Evolutionary conservation across 2,888 invertebrate species (phyloP).

Genomic region (Rhimphoctona megacephalus): DNA sequence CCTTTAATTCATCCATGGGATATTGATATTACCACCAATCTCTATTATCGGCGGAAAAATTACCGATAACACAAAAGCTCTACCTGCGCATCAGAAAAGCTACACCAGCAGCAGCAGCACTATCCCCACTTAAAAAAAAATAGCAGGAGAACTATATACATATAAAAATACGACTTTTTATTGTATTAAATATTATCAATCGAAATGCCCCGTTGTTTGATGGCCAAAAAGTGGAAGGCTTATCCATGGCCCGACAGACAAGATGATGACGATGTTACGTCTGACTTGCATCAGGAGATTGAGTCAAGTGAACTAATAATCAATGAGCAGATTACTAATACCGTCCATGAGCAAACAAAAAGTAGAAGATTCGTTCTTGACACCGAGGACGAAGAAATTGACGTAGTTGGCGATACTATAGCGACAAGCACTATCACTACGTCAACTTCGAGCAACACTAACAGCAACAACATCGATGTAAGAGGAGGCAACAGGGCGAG

Average conservation of each 20-base stretch:
- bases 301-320: constrained; percentile 58
- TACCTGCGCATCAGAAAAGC: constrained; percentile 1
- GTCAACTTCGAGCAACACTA: constrained; percentile 67
- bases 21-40: constrained; percentile 11
- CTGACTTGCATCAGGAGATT: constrained; percentile 49
- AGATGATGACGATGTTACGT: constrained; percentile 77
- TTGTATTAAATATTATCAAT: constrained; percentile 67
- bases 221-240: constrained; percentile 98
- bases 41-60: constrained; percentile 1
- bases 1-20: not conserved
- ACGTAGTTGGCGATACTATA: constrained; percentile 91
- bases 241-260: constrained; percentile 91
- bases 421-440: constrained; percentile 70
- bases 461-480: constrained; percentile 68
- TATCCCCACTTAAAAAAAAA: constrained; percentile 33
- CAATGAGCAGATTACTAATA: constrained; percentile 54
- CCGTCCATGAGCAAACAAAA: constrained; percentile 68
- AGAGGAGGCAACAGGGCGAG: constrained; percentile 71
- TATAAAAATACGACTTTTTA: not conserved
- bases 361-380: constrained; percentile 71
- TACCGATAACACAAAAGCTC: constrained; percentile 52
- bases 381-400: constrained; percentile 90
- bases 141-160: constrained; percentile 31
- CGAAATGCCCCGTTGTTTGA: constrained; percentile 97
- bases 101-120: constrained; percentile 43